Evolutionary conservation across 2,797 vertebrate genomes (phyloP), one percentile per base, ranked within the genome.

Genomic region (Pygocentrus nattereri): DNA sequence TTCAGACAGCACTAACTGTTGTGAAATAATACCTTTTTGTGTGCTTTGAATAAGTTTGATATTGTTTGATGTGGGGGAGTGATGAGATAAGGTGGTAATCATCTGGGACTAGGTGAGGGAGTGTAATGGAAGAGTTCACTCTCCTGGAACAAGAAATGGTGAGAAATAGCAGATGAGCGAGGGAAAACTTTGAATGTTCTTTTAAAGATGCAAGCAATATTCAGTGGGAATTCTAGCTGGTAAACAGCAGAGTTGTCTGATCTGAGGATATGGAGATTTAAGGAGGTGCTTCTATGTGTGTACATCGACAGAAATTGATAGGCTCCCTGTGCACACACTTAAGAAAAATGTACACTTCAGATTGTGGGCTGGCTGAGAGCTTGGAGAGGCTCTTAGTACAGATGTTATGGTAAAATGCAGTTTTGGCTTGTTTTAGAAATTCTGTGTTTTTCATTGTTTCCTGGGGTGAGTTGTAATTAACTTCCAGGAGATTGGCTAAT

Each of bases 131-230:
- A 31, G 21, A 70, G 76, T 27, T 13, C 52, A 18, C 30, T 11
- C 18, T 70, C 12, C 21, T 49, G 38, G 74, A 81, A 85, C 3
- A 15, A 79, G 84, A 88, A 87, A 84, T 44, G 86, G 86, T 88
- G 52, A 68, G 59, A 25, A n/a, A 59, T 31, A 61, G 61, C 38
- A 38, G 65, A 90, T 90, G 91, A 92, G 89, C 91, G 90, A 91
- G 90, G 41, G 71, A 68, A 87, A 84, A 90, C 90, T 90, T 92
- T 92, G 90, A 91, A 92, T 91, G 88, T 68, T 2, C 54, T 56
- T 88, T 92, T 91, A 91, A 91, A 93, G 88, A 80, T 83, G 82
- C 88, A 90, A 91, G 88, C 90, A 85, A 85, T 87, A 91, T 90
- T 90, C 87, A 84, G 79, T 89, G 27, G 90, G 92, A 89, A 90